Percentiles rank a stretch among this genome's conserved stretches.
Conservation (phyloP, 1,140 invertebrate species). For the Helicoverpa zea region DNA sequence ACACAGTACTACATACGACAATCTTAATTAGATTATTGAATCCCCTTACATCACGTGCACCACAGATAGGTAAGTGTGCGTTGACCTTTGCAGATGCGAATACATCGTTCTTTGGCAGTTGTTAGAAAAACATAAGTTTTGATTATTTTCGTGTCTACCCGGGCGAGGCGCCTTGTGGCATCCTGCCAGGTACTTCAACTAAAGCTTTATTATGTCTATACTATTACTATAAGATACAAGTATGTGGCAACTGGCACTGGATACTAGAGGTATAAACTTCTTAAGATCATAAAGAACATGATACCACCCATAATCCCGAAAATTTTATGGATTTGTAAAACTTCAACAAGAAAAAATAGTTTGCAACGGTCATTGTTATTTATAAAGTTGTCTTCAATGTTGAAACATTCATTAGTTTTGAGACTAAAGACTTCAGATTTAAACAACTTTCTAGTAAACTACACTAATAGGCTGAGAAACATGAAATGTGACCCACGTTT, state of each 20-base stretch:
- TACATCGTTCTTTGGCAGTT: constrained; percentile 13
- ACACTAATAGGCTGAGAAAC: neutral
- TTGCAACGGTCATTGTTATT: neutral
- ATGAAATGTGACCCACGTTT: too few species aligned
- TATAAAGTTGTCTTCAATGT: neutral
- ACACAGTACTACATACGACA: too few species aligned
- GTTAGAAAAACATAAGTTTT: constrained; percentile 37
- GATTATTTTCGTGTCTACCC: constrained; percentile 19
- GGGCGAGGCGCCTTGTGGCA: constrained; percentile 38
- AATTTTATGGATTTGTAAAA: neutral
- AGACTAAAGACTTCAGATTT: too few species aligned
- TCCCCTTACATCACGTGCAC: too few species aligned
- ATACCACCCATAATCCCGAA: neutral
- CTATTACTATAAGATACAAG: neutral
- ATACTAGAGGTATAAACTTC: neutral
- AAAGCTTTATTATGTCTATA: constrained; percentile 2
- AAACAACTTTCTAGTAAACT: too few species aligned
- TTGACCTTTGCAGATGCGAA: neutral
- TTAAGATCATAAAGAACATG: neutral
- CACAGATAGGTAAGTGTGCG: neutral
- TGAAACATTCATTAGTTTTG: neutral
- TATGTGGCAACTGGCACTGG: neutral
- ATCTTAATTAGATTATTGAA: too few species aligned
- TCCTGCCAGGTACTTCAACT: constrained; percentile 9
- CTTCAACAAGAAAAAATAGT: neutral